Conservation (phyloP, 2,797 vertebrate genomes). For the Anomalospiza imberbis region DNA sequence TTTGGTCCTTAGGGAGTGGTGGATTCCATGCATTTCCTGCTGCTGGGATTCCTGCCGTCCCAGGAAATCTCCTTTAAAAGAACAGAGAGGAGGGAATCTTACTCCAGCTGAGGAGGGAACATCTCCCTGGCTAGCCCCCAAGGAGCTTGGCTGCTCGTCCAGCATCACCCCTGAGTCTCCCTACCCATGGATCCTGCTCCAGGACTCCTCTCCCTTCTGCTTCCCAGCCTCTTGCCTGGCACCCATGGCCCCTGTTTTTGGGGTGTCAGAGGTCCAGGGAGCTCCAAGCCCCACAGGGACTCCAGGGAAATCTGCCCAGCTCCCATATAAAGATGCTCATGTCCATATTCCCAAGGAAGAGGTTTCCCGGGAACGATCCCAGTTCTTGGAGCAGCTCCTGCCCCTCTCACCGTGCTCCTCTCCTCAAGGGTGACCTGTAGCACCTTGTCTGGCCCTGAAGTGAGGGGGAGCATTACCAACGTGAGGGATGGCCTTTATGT, state of each 20-base stretch:
- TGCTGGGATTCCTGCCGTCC: background rate
- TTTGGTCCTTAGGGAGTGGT: background rate
- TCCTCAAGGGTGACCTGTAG: background rate
- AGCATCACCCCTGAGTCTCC: background rate
- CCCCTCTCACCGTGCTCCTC: background rate
- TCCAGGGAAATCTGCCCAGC: background rate
- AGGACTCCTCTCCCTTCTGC: background rate
- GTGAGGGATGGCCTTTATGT: background rate
- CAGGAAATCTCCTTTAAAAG: background rate
- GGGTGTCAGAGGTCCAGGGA: background rate
- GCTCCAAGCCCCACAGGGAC: background rate
- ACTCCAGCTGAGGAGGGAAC: background rate
- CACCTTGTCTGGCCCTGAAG: background rate
- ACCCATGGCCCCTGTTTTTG: accelerated
- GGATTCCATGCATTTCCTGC: accelerated
- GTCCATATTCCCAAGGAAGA: background rate
- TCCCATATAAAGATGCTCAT: accelerated
- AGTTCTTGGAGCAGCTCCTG: background rate
- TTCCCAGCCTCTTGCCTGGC: background rate
- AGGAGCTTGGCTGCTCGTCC: background rate
- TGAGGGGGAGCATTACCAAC: background rate
- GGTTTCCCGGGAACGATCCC: background rate
- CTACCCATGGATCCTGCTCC: background rate
- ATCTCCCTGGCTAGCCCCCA: background rate
- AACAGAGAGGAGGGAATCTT: background rate